Evolutionary conservation across 2,797 vertebrate genomes (phyloP).

Genomic region (Acipenser oxyrinchus): DNA sequence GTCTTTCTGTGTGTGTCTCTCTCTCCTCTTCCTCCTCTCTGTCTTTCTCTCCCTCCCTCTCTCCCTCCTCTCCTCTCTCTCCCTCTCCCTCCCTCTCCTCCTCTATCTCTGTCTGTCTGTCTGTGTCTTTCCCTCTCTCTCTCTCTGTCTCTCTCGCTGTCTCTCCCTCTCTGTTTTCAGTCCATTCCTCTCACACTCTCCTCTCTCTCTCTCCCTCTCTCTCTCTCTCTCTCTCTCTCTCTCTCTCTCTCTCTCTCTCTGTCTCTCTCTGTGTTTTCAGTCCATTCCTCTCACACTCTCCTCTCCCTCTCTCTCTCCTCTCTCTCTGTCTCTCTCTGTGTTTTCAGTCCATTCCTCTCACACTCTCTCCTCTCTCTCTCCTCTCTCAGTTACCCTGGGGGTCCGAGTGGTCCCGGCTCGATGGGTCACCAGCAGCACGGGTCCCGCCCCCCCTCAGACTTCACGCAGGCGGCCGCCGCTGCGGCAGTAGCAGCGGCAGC

Average conservation of each 20-base stretch:
- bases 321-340: background rate
- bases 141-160: too few species aligned
- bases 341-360: too few species aligned
- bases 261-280: too few species aligned
- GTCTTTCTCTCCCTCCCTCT: background rate
- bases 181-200: too few species aligned
- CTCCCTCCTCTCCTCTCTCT: background rate
- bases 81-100: background rate
- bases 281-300: background rate
- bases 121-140: background rate
- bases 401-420: conserved; percentile 49
- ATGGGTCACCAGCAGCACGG: conserved; percentile 67
- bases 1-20: background rate
- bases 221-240: background rate
- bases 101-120: conserved; percentile 1
- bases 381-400: conserved; percentile 64
- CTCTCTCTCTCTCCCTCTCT: background rate
- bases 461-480: conserved; percentile 80
- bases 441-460: conserved; percentile 70
- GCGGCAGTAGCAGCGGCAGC: conserved; percentile 83
- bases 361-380: too few species aligned
- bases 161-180: too few species aligned
- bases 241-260: too few species aligned
- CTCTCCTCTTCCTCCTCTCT: too few species aligned
- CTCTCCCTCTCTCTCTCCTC: background rate